A percentile compares a stretch with the other conserved stretches of the same genome.
Conservation (phyloP, 2,888 invertebrate genomes). For the Andrena dorsata region DNA sequence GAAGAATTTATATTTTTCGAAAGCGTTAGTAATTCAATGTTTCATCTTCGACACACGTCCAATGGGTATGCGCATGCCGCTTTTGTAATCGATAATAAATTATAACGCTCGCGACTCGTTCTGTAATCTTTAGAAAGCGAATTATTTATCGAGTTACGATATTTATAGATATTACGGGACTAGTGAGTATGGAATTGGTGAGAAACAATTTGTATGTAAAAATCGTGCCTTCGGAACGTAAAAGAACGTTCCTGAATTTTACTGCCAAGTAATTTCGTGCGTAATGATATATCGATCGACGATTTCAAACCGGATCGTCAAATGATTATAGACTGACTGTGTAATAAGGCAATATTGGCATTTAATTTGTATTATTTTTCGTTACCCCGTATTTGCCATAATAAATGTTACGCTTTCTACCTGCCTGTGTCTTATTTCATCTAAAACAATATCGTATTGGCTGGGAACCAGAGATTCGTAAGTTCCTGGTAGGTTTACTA, state of each 20-base stretch:
- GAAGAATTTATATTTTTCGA: constrained; percentile 5
- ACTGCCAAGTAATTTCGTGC: not conserved
- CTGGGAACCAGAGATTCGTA: not conserved
- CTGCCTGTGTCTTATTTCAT: not conserved
- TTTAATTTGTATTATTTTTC: constrained; percentile 52
- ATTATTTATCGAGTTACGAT: constrained; percentile 42
- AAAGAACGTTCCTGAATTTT: not conserved
- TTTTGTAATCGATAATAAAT: constrained; percentile 42
- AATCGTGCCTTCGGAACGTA: not conserved
- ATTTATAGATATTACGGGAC: constrained; percentile 14
- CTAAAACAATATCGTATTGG: not conserved
- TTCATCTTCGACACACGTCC: not conserved
- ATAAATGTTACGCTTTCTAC: constrained; percentile 62
- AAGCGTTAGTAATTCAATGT: not conserved
- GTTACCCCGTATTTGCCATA: constrained; percentile 50
- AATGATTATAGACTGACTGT: constrained; percentile 64
- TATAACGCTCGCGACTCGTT: constrained; percentile 25
- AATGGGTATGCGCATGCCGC: constrained; percentile 7
- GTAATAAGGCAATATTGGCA: constrained; percentile 49
- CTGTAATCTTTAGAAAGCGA: constrained; percentile 18
- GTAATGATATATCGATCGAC: constrained; percentile 19
- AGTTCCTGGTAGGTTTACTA: not conserved
- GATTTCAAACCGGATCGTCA: not conserved
- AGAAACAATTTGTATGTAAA: not conserved
- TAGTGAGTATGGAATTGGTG: constrained; percentile 1